These are phyloP conservation scores for Enoplosus armatus DNA, from an alignment of 2,797 vertebrate genomes.

Conservation along the genomic window DNA sequence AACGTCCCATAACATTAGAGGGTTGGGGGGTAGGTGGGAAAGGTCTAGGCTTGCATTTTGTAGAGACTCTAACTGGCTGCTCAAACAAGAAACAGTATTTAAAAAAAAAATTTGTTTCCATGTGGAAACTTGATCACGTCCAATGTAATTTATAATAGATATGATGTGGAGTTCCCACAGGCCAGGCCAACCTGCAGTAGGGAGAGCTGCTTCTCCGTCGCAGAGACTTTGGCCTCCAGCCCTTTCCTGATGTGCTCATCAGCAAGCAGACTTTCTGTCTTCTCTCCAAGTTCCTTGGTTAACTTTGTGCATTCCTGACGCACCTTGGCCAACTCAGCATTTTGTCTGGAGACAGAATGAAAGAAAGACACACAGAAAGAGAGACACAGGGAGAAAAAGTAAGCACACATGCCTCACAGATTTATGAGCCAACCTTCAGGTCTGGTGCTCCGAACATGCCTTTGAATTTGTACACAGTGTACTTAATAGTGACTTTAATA, in stretches of 20 bases:
- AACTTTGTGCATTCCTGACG: conserved; percentile 92
- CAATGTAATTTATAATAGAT: conserved; percentile 9
- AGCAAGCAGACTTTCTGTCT: conserved; percentile 86
- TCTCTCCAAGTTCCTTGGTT: conserved; percentile 92
- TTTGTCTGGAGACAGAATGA: conserved; percentile 87
- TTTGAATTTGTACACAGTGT: neutral
- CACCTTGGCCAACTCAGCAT: conserved; percentile 94
- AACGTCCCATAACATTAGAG: conserved; percentile 66
- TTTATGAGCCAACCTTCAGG: conserved; percentile 1
- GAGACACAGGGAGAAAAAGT: conserved; percentile 10
- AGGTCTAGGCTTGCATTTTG: conserved; percentile 32
- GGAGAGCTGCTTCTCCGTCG: conserved; percentile 89
- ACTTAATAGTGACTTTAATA: neutral
- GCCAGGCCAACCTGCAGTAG: conserved; percentile 88
- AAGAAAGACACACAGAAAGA: conserved; percentile 1
- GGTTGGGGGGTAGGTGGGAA: conserved; percentile 37
- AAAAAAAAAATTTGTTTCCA: neutral
- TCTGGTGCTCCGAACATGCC: neutral
- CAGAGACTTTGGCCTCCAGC: conserved; percentile 87
- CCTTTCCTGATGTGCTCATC: conserved; percentile 90
- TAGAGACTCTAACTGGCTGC: neutral
- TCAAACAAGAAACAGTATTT: neutral
- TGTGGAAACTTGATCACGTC: neutral
- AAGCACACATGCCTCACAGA: conserved; percentile 2
- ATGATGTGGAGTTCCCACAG: conserved; percentile 29